Evolutionary conservation across 2,888 invertebrate species (phyloP).

Genomic region (Bombylius major): DNA sequence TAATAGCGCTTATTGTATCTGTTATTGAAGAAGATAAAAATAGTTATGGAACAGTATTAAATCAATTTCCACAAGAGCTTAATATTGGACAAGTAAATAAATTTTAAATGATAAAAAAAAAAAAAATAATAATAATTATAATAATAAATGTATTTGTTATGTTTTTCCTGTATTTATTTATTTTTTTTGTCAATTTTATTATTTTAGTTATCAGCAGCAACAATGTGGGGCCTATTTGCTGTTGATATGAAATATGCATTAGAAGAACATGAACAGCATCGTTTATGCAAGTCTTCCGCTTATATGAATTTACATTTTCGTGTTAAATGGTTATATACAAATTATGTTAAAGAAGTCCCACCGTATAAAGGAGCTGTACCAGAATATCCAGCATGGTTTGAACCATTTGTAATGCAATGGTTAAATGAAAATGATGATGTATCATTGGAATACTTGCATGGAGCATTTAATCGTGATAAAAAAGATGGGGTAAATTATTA

Average conservation of each 20-base stretch:
- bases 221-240: constrained; percentile 96
- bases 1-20: constrained; percentile 91
- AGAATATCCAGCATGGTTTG: constrained; percentile 99
- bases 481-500: constrained; percentile 68
- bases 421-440: constrained; percentile 99
- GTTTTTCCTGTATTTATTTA: not conserved
- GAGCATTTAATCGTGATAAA: constrained; percentile 96
- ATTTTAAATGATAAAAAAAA: not conserved
- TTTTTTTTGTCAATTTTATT: not conserved
- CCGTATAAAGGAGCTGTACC: constrained; percentile 95
- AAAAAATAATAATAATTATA: not conserved
- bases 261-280: constrained; percentile 93
- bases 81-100: constrained; percentile 84
- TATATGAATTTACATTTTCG: constrained; percentile 99
- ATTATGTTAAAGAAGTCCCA: constrained; percentile 95
- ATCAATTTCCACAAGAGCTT: constrained; percentile 97
- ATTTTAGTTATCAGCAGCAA: constrained; percentile 81
- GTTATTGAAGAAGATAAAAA: constrained; percentile 99
- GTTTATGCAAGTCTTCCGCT: constrained; percentile 92
- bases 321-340: constrained; percentile 95
- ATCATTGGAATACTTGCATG: constrained; percentile 94
- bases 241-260: constrained; percentile 95
- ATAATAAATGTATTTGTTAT: not conserved
- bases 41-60: constrained; percentile 93
- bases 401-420: constrained; percentile 99